These are phyloP conservation scores for Potamilus streckersoni DNA, from an alignment of 1,140 invertebrate genomes.

Conservation along the genomic window DNA sequence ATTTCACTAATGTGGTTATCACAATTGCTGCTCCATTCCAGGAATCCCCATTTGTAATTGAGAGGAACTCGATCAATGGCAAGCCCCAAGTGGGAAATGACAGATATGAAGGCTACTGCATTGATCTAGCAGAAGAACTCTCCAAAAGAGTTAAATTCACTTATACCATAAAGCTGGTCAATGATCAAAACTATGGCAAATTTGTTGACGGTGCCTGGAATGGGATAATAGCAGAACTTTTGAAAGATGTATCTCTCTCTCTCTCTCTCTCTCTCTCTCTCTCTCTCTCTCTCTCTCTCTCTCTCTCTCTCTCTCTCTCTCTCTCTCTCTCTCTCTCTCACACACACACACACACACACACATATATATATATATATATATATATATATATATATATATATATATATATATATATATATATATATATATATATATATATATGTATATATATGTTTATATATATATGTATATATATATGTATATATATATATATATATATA, in stretches of 20 bases:
- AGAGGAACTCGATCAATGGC: conserved; percentile 20
- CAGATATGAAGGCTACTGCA: conserved; percentile 76
- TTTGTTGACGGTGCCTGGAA: conserved; percentile 85
- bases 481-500: too few species aligned
- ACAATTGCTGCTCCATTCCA: conserved; percentile 15
- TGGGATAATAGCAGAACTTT: conserved; percentile 95
- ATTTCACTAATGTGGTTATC: too few species aligned
- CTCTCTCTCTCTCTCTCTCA: background rate
- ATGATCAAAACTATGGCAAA: conserved; percentile 93
- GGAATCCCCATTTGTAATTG: conserved; percentile 50
- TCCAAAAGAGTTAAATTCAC: conserved; percentile 75
- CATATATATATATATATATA: too few species aligned
- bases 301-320: too few species aligned
- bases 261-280: background rate
- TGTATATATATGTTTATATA: background rate
- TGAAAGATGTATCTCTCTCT: conserved; percentile 80
- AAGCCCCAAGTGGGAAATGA: conserved; percentile 59
- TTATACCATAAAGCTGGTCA: conserved; percentile 88
- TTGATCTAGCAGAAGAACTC: conserved; percentile 53
- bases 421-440: background rate
- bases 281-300: too few species aligned
- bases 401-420: background rate
- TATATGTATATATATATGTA: background rate
- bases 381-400: too few species aligned
- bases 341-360: background rate